Conservation (phyloP, 1,140 invertebrate species). For the Sitophilus oryzae region DNA sequence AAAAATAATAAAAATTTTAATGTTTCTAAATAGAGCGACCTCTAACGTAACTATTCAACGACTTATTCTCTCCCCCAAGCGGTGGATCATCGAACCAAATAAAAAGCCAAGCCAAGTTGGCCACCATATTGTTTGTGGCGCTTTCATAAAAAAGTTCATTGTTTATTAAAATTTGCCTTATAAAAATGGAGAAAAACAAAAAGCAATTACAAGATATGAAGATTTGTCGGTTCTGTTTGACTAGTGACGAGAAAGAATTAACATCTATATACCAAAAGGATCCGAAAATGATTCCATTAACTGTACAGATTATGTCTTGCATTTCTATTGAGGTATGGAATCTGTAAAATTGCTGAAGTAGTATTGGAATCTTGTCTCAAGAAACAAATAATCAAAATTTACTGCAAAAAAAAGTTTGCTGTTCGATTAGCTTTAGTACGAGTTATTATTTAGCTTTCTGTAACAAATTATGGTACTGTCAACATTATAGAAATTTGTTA, state of each 20-base stretch:
- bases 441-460: neutral
- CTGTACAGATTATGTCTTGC: constrained; percentile 68
- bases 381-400: no score
- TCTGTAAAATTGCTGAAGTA: constrained; percentile 16
- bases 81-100: no score
- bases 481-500: no score
- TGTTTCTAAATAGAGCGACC: no score
- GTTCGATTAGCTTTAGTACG: neutral
- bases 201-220: constrained; percentile 49
- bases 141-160: neutral
- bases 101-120: constrained; percentile 1
- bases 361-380: no score
- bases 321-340: constrained; percentile 59
- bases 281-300: constrained; percentile 53
- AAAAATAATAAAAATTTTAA: no score
- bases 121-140: neutral
- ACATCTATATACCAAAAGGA: constrained; percentile 58
- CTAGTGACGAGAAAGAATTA: constrained; percentile 51
- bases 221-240: constrained; percentile 68
- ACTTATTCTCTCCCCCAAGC: no score
- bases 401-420: constrained; percentile 9
- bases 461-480: no score
- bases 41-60: no score
- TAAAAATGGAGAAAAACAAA: constrained; percentile 20
- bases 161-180: neutral